Conservation (phyloP, 2,888 invertebrate species). For the Lobophora halterata region DNA sequence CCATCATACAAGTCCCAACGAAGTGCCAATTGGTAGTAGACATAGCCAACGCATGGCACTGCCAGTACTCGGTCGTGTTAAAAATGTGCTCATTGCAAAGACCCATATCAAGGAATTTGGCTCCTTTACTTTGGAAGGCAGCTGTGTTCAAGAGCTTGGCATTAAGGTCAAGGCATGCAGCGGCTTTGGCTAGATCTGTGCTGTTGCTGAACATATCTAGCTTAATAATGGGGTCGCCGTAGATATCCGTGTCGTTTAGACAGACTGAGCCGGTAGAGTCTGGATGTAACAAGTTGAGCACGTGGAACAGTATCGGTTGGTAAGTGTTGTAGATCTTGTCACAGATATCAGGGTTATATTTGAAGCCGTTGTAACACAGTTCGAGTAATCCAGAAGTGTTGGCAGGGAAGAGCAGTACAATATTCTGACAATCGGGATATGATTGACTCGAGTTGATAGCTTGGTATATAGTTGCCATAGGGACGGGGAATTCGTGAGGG, state of each 20-base stretch:
- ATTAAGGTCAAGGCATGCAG: not conserved
- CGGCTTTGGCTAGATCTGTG: constrained; percentile 18
- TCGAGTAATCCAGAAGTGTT: constrained; percentile 28
- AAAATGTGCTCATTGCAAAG: constrained; percentile 6
- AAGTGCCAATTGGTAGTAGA: constrained; percentile 37
- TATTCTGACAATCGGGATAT: constrained; percentile 38
- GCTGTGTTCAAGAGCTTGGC: constrained; percentile 11
- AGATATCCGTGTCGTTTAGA: constrained; percentile 21
- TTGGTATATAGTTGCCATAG: constrained; percentile 27
- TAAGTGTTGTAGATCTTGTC: constrained; percentile 26
- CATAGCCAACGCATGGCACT: constrained; percentile 31
- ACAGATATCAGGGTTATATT: constrained; percentile 36
- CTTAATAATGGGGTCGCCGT: constrained; percentile 19
- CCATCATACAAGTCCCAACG: constrained; percentile 32
- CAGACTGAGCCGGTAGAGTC: constrained; percentile 30
- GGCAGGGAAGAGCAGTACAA: constrained; percentile 32
- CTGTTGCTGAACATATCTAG: constrained; percentile 11
- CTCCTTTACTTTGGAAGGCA: constrained; percentile 17
- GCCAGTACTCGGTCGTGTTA: constrained; percentile 24
- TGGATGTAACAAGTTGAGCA: constrained; percentile 28
- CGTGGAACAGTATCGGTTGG: constrained; percentile 13
- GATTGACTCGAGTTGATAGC: constrained; percentile 20
- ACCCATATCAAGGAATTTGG: constrained; percentile 18
- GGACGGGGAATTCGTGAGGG: constrained; percentile 29
- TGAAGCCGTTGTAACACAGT: constrained; percentile 34